These are phyloP conservation scores for Propithecus deckenii DNA, from an alignment of 2,797 vertebrate species.

Conservation along the genomic window DNA sequence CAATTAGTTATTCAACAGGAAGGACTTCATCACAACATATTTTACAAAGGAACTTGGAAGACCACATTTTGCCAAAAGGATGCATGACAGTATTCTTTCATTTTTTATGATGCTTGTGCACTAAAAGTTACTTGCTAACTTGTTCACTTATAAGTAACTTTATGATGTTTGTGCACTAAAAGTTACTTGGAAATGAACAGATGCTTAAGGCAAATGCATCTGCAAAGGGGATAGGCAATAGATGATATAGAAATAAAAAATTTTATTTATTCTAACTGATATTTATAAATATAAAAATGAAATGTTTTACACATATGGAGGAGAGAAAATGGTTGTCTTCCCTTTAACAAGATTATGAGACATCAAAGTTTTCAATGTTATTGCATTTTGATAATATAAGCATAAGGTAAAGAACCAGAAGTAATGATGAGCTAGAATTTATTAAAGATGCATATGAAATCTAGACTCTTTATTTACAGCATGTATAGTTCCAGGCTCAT, in stretches of 20 bases:
- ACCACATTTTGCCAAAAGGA: neutral
- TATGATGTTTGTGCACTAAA: too few relatives aligned
- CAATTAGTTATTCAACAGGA: neutral
- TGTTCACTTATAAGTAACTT: too few relatives aligned
- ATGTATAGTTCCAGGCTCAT: neutral
- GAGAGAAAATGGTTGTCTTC: neutral
- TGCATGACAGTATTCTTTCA: neutral
- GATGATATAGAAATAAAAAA: neutral
- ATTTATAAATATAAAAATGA: neutral
- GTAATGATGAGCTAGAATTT: neutral
- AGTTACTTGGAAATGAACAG: neutral
- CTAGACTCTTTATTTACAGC: conserved; percentile 1
- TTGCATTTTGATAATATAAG: neutral
- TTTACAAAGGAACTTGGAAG: neutral
- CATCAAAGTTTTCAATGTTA: neutral
- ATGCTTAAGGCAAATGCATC: neutral
- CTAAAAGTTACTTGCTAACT: neutral
- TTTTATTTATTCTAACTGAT: neutral
- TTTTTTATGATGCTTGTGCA: neutral
- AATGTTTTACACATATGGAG: neutral
- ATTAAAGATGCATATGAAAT: neutral
- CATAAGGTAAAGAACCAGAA: neutral
- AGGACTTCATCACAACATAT: neutral
- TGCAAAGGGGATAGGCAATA: neutral
- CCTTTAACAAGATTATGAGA: conserved; percentile 1